phyloP scores from a whole-genome alignment of 2,888 invertebrate species.

The Yponomeuta cagnagella region DNA sequence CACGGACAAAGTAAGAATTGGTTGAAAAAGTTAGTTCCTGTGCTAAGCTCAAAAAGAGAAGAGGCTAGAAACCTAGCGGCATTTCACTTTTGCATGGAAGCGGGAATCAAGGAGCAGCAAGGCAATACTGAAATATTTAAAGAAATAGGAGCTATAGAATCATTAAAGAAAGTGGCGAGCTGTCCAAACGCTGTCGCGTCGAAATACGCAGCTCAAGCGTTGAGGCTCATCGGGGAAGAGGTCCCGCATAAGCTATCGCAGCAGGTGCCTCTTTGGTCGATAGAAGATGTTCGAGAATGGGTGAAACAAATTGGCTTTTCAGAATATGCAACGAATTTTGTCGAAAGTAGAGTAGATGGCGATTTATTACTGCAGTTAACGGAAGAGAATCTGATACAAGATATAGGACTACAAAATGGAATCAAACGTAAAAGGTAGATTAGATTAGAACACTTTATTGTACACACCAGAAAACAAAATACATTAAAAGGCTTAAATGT shows the following conservation, averaged over 20 bases:
- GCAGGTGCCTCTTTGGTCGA: slow-evolving; percentile 98
- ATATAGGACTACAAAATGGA: slow-evolving; percentile 95
- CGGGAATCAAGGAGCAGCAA: slow-evolving; percentile 96
- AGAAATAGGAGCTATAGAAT: slow-evolving; percentile 96
- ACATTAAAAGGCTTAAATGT: no score
- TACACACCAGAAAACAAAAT: neutral
- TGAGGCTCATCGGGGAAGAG: slow-evolving; percentile 95
- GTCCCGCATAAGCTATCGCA: slow-evolving; percentile 98
- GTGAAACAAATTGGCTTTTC: slow-evolving; percentile 97
- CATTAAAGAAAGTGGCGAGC: slow-evolving; percentile 96
- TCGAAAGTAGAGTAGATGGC: slow-evolving; percentile 95
- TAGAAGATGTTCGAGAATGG: slow-evolving; percentile 98
- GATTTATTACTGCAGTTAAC: slow-evolving; percentile 94
- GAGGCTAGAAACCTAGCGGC: slow-evolving; percentile 98
- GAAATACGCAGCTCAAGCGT: slow-evolving; percentile 95
- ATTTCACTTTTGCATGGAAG: slow-evolving; percentile 99
- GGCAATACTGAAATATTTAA: slow-evolving; percentile 93
- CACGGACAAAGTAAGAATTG: slow-evolving; percentile 98
- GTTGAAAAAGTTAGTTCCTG: slow-evolving; percentile 94
- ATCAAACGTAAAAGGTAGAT: slow-evolving; percentile 89
- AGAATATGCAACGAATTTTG: slow-evolving; percentile 88
- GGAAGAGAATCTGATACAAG: slow-evolving; percentile 93
- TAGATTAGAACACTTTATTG: neutral
- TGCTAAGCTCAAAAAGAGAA: slow-evolving; percentile 94
- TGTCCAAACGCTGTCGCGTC: slow-evolving; percentile 98